Evolutionary conservation across 64 coral and sea anemone species (phyloP), one percentile per base, ranked within the genome.

Genomic region (Pocillopora damicornis): DNA sequence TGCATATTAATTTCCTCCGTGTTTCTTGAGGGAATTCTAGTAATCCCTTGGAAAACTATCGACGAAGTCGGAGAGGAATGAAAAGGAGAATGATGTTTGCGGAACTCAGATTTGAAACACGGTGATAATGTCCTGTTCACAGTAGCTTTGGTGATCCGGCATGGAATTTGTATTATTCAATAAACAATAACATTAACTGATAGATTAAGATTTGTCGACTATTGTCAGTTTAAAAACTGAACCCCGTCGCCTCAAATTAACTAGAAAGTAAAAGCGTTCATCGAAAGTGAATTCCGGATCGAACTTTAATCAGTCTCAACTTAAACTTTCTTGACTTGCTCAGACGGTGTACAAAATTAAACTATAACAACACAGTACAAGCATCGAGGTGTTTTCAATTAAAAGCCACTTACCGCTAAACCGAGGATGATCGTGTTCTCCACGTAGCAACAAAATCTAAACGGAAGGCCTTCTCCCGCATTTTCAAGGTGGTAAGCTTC

Each of bases 351-450:
- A 45, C 42, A 71, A 37, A 72, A 6, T 51, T 51, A 51, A 51
- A 51, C 65, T 72, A n/a, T 3, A 58, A 85, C 7, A 45, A 79
- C 56, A 51, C 42, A 2, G 42, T 51, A 51, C 42, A 51, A 7
- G 42, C 42, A 79, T 79, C 56, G 17, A 59, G 56, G 77, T 79
- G 26, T 79, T 60, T 61, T 22, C 59, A 79, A 79, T 60, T 77
- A 14, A 20, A 15, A 6, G 7, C 58, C 11, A 79, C 77, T 79
- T 58, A 79, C 77, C 77, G 20, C n/a, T 79, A 57, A n/a, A 51
- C 16, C 11, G 6, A 13, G 57, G 2, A 59, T 23, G 25, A 42
- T 13, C 22, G 11, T 25, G 26, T 4, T 85, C 7, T 42, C 36
- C 64, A 58, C 63, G 71, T 72, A 12, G 65, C 37, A 57, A 72